phyloP scores from a whole-genome alignment of 37 sponge, comb jelly and placozoan genomes.

The Petrosia ficiformis region DNA sequence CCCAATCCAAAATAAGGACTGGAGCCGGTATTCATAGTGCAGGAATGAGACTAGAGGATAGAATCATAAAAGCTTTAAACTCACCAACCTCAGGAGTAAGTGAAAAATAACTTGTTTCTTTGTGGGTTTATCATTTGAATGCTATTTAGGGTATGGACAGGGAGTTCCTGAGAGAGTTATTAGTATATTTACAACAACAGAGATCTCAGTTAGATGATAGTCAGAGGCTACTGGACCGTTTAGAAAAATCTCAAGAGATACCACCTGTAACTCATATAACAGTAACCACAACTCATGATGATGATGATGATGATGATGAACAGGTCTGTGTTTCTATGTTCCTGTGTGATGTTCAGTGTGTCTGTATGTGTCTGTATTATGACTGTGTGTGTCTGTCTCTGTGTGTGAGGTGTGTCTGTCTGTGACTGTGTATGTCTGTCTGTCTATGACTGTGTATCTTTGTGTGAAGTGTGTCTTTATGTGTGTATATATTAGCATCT shows the following conservation, averaged over 20 bases:
- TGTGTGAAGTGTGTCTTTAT: neutral
- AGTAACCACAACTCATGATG: neutral
- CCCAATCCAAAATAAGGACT: conserved; percentile 4
- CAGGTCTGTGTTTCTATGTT: too few species aligned
- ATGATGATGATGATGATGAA: too few species aligned
- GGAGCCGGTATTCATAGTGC: neutral
- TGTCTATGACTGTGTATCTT: neutral
- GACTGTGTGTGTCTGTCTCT: neutral
- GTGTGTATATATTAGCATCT: neutral
- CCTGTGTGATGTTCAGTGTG: too few species aligned
- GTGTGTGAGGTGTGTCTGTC: too few species aligned
- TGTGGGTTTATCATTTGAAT: too few species aligned
- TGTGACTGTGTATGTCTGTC: too few species aligned
- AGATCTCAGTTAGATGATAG: conserved; percentile 66
- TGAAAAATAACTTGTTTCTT: neutral
- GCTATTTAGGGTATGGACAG: conserved; percentile 47
- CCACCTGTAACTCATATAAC: conserved; percentile 13
- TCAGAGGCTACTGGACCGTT: conserved; percentile 25
- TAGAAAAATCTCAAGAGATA: conserved; percentile 15
- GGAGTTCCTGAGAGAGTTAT: conserved; percentile 61
- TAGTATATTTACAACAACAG: conserved; percentile 66
- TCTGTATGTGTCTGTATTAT: neutral
- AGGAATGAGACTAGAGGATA: conserved; percentile 30
- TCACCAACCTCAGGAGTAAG: conserved; percentile 36
- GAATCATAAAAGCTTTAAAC: conserved; percentile 38